Evolutionary conservation across 2,888 invertebrate species (phyloP).

Genomic region (Ashinkailepas kermadecensis): DNA sequence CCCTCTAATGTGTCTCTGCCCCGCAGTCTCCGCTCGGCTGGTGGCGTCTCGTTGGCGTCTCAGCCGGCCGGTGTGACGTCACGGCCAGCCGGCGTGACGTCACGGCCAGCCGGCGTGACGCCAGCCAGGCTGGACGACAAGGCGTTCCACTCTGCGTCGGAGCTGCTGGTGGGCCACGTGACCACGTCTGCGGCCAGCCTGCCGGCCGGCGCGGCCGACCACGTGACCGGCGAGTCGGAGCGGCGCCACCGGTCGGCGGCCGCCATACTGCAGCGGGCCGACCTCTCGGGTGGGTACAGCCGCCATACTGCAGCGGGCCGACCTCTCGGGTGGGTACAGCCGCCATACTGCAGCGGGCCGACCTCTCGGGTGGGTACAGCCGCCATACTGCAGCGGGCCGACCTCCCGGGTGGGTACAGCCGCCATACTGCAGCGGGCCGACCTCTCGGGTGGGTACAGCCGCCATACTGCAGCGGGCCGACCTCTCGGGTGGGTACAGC

Average conservation of each 20-base stretch:
- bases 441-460: no score
- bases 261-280: neutral
- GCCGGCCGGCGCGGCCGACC: conserved; percentile 15
- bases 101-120: neutral
- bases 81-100: conserved; percentile 34
- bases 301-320: neutral
- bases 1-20: neutral
- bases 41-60: conserved; percentile 35
- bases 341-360: neutral
- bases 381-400: neutral
- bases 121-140: neutral
- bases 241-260: conserved; percentile 6
- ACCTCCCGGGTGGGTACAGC: neutral
- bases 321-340: neutral
- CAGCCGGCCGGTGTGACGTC: conserved; percentile 34
- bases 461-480: no score
- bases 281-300: no score
- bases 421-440: no score
- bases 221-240: neutral
- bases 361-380: neutral
- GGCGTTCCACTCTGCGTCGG: neutral
- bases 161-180: conserved; percentile 2
- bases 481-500: no score
- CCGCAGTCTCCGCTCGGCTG: neutral
- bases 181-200: conserved; percentile 24